Percentiles rank a stretch among this genome's conserved stretches.
Evolutionary conservation across 2,113 vertebrate genomes (phyloP).

Genomic region (Osmerus eperlanus): DNA sequence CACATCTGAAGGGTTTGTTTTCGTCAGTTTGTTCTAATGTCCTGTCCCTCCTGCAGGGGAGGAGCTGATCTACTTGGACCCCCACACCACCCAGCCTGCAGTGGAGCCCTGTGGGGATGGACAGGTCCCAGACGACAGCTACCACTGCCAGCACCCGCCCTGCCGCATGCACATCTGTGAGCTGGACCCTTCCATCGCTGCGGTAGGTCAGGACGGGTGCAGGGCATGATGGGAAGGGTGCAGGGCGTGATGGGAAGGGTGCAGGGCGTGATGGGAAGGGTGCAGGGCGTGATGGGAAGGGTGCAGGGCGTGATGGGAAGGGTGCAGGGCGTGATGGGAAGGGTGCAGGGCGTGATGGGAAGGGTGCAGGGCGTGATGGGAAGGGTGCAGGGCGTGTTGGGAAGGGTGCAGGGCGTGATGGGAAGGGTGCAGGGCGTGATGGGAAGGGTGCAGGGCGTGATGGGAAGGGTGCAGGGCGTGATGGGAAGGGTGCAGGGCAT

Average conservation of each 20-base stretch:
- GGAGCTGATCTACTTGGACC: constrained; percentile 95
- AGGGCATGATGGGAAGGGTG: neutral
- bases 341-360: no score
- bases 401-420: no score
- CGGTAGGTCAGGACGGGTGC: constrained; percentile 67
- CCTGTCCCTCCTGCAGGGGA: constrained; percentile 72
- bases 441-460: no score
- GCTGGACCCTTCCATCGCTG: constrained; percentile 95
- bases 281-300: no score
- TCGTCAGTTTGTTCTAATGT: neutral
- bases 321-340: no score
- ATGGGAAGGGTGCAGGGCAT: neutral
- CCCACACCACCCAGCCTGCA: constrained; percentile 90
- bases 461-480: no score
- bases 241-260: no score
- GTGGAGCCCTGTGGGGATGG: constrained; percentile 78
- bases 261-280: no score
- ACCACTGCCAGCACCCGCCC: constrained; percentile 95
- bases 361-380: neutral
- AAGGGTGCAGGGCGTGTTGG: no score
- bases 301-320: no score
- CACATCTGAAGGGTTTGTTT: neutral
- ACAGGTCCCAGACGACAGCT: constrained; percentile 83
- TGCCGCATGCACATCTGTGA: constrained; percentile 95
- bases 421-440: no score